Percentiles rank a stretch among this genome's conserved stretches.
Evolutionary conservation across 2,888 invertebrate genomes (phyloP).

Genomic region (Cyaniris semiargus): DNA sequence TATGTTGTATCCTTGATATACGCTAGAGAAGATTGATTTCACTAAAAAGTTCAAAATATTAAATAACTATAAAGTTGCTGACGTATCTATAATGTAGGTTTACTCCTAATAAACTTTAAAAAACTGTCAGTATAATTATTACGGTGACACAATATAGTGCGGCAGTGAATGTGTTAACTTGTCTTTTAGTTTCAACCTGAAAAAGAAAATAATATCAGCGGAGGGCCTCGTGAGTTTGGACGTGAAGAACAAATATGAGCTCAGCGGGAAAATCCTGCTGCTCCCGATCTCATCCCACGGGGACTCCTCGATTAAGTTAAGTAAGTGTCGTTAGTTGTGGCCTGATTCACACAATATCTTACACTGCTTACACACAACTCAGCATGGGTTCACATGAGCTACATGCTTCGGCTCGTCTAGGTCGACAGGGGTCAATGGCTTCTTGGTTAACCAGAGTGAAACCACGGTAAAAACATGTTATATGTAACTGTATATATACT

Average conservation of each 20-base stretch:
- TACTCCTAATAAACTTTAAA: no score
- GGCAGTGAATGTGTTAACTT: background rate
- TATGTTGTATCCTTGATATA: no score
- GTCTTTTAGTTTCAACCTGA: conserved; percentile 57
- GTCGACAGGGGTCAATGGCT: background rate
- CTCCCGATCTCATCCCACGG: conserved; percentile 59
- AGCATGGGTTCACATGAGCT: background rate
- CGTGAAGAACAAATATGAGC: conserved; percentile 59
- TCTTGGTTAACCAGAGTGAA: background rate
- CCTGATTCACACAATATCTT: conserved; percentile 19
- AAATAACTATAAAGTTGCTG: no score
- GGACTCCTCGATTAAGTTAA: conserved; percentile 57
- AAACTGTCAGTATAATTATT: no score
- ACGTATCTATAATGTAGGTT: no score
- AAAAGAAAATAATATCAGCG: conserved; percentile 57
- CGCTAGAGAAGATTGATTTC: no score
- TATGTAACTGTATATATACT: no score
- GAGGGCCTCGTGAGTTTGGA: conserved; percentile 59
- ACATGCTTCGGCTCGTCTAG: background rate
- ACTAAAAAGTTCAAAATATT: no score
- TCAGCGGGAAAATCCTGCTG: conserved; percentile 58
- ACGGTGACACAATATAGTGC: background rate
- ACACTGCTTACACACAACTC: background rate
- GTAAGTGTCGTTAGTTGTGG: conserved; percentile 50
- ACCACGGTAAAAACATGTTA: no score